These are phyloP conservation scores for Heliconius hewitsoni DNA, from an alignment of 1,140 invertebrate species.

Conservation along the genomic window DNA sequence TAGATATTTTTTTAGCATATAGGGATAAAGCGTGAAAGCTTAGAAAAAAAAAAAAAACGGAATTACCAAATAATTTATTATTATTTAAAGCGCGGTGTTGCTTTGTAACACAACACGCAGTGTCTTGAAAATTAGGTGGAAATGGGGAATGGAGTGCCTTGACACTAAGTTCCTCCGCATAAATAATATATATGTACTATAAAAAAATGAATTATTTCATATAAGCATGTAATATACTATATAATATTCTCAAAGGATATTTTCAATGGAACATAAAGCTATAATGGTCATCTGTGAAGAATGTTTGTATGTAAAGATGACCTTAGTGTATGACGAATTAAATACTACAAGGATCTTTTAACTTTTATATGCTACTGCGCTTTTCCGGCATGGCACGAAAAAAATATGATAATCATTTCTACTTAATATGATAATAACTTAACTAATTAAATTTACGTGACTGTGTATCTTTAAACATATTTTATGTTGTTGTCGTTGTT, in stretches of 20 bases:
- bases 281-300: neutral
- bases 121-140: neutral
- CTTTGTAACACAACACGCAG: neutral
- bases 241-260: constrained; percentile 5
- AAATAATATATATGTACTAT: too few species aligned
- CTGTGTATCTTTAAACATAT: too few species aligned
- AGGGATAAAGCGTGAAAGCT: too few species aligned
- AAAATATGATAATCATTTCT: neutral
- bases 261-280: neutral
- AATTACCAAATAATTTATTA: too few species aligned
- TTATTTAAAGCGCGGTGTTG: neutral
- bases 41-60: too few species aligned
- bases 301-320: neutral
- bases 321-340: neutral
- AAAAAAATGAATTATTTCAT: neutral
- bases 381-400: neutral
- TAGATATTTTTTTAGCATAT: too few species aligned
- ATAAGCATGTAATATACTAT: constrained; percentile 1
- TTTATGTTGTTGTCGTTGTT: too few species aligned
- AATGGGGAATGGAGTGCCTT: neutral
- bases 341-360: neutral
- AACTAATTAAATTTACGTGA: neutral
- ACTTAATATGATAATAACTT: neutral
- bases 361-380: neutral
- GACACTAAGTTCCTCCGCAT: too few species aligned